Conservation (phyloP, 2,888 invertebrate genomes). For the Gibbula magus region DNA sequence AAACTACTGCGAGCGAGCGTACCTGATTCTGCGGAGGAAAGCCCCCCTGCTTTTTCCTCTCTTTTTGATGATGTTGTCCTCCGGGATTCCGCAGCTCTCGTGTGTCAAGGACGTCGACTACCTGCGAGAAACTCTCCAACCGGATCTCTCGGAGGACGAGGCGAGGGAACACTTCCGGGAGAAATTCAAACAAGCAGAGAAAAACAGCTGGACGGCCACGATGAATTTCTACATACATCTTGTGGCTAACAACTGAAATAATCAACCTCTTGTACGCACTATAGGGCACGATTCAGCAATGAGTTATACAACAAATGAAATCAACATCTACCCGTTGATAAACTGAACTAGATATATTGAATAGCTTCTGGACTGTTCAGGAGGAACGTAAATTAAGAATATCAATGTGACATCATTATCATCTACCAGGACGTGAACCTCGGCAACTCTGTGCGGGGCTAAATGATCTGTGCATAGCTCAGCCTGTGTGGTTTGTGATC, state of each 20-base stretch:
- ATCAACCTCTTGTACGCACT: too few species aligned
- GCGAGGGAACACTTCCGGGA: slow-evolving; percentile 90
- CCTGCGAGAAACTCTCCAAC: slow-evolving; percentile 76
- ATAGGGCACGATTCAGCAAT: too few species aligned
- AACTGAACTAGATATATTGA: too few species aligned
- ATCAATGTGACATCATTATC: too few species aligned
- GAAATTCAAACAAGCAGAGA: slow-evolving; percentile 90
- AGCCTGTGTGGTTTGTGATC: too few species aligned
- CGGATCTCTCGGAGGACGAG: slow-evolving; percentile 89
- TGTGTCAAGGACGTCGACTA: slow-evolving; percentile 94
- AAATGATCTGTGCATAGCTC: too few species aligned
- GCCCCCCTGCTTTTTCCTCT: slow-evolving; percentile 92
- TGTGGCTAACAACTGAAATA: slow-evolving; percentile 29
- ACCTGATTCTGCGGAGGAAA: slow-evolving; percentile 89
- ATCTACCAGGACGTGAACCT: too few species aligned
- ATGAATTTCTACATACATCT: slow-evolving; percentile 79
- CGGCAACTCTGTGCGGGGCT: too few species aligned
- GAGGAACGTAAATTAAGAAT: too few species aligned
- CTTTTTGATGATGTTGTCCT: slow-evolving; percentile 98
- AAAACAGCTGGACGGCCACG: slow-evolving; percentile 94
- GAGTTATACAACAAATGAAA: too few species aligned
- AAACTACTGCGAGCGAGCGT: slow-evolving; percentile 81
- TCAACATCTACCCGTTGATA: too few species aligned
- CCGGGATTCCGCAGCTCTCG: slow-evolving; percentile 93
- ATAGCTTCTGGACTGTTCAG: too few species aligned